phyloP scores from a whole-genome alignment of 2,113 vertebrate species.

The Numenius arquata region DNA sequence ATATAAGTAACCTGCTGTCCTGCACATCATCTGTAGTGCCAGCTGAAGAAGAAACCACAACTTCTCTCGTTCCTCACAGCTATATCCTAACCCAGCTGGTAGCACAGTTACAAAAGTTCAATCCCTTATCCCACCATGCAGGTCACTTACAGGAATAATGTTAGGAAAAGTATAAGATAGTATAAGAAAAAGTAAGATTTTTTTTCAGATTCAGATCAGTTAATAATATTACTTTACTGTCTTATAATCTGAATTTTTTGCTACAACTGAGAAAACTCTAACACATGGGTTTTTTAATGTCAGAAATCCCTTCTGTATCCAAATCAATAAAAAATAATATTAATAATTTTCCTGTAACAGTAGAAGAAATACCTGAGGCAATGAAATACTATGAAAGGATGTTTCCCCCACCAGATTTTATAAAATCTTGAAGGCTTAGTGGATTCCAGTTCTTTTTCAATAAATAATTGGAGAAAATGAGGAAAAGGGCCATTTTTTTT shows the following conservation, averaged over 20 bases:
- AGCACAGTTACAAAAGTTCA: not conserved
- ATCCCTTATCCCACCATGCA: not conserved
- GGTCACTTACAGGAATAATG: not conserved
- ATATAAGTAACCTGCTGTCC: fast-evolving
- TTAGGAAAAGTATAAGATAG: not conserved
- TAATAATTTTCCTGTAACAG: not conserved
- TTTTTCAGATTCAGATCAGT: not conserved
- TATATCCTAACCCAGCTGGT: not conserved
- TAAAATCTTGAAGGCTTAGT: not conserved
- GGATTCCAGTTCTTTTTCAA: not conserved
- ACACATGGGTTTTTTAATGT: not conserved
- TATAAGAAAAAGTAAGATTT: not conserved
- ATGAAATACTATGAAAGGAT: not conserved
- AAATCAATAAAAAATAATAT: not conserved
- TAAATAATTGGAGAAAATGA: not conserved
- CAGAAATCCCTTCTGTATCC: not conserved
- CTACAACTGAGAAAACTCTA: not conserved
- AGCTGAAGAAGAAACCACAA: not conserved
- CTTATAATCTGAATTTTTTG: not conserved
- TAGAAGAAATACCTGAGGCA: not conserved
- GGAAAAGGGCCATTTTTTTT: not conserved
- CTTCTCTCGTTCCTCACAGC: not conserved
- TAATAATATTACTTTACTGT: not conserved
- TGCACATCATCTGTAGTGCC: not conserved
- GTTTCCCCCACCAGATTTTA: not conserved